These are phyloP conservation scores for Neuroscelio doddi DNA, from an alignment of 2,888 invertebrate species.

Conservation along the genomic window DNA sequence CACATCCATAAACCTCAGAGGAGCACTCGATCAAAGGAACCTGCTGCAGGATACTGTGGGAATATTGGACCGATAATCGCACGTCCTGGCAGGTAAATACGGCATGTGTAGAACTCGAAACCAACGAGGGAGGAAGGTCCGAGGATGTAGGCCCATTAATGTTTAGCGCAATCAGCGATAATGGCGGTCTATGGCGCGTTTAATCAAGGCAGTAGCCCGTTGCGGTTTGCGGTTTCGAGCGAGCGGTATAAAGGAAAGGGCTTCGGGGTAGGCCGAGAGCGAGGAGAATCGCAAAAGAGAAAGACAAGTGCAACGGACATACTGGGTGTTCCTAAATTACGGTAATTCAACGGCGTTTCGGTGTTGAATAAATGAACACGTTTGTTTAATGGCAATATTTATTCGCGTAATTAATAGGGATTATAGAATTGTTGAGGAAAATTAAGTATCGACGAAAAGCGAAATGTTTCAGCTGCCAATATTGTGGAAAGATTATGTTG, in stretches of 20 bases:
- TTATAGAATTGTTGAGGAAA: too few relatives aligned
- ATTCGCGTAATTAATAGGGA: too few relatives aligned
- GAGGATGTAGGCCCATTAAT: constrained; percentile 66
- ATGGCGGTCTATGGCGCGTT: constrained; percentile 72
- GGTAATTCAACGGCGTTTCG: too few relatives aligned
- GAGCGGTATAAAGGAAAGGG: constrained; percentile 64
- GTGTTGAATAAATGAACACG: constrained; percentile 49
- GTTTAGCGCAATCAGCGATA: constrained; percentile 73
- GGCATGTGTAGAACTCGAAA: constrained; percentile 21
- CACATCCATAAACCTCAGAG: constrained; percentile 43
- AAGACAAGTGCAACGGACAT: constrained; percentile 59
- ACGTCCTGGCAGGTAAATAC: constrained; percentile 27
- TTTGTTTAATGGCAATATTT: too few relatives aligned
- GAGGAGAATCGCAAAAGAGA: constrained; percentile 27
- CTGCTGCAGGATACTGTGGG: constrained; percentile 36
- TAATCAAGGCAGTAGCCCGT: constrained; percentile 72
- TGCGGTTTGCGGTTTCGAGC: constrained; percentile 64
- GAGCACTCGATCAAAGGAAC: constrained; percentile 47
- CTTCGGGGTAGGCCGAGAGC: constrained; percentile 28
- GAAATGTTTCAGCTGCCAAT: too few relatives aligned
- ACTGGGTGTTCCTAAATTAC: constrained; percentile 70
- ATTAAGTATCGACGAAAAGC: too few relatives aligned
- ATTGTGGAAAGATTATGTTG: too few relatives aligned
- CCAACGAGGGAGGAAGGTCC: constrained; percentile 10
- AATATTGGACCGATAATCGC: constrained; percentile 42